Evolutionary conservation across 2,888 invertebrate species (phyloP).

Genomic region (Cetonia aurata): DNA sequence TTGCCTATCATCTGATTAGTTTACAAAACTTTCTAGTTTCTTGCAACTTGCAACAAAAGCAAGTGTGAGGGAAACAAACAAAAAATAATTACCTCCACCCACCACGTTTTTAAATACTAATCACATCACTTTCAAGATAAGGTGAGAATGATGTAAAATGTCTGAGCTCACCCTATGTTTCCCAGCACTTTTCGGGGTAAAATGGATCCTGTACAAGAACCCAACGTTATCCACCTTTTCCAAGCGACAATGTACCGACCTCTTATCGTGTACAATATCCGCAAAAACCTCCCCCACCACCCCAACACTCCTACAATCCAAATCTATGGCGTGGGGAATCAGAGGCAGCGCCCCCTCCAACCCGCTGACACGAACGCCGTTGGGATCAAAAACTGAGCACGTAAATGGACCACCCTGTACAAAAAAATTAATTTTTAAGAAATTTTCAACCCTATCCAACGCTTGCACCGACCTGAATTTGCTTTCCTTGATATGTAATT

Average conservation of each 20-base stretch:
- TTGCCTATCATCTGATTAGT: too few species aligned
- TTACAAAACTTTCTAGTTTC: too few species aligned
- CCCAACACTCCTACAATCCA: slow-evolving; percentile 79
- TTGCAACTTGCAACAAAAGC: too few species aligned
- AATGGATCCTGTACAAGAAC: slow-evolving; percentile 77
- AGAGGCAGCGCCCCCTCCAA: slow-evolving; percentile 87
- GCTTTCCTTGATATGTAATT: slow-evolving; percentile 94
- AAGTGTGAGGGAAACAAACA: too few species aligned
- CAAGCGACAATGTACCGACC: slow-evolving; percentile 85
- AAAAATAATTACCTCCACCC: too few species aligned
- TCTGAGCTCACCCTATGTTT: slow-evolving; percentile 75
- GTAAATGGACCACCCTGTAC: slow-evolving; percentile 93
- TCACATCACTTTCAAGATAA: too few species aligned
- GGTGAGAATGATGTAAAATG: too few species aligned
- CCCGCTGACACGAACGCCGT: slow-evolving; percentile 86
- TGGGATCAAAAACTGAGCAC: slow-evolving; percentile 95
- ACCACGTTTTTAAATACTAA: too few species aligned
- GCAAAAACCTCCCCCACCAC: slow-evolving; percentile 90
- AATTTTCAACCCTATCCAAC: background rate
- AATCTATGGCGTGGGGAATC: slow-evolving; percentile 87
- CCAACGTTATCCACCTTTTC: slow-evolving; percentile 83
- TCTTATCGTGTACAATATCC: slow-evolving; percentile 91
- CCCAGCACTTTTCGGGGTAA: slow-evolving; percentile 82
- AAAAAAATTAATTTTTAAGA: slow-evolving; percentile 21
- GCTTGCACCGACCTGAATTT: slow-evolving; percentile 76